Evolutionary conservation across 2,113 vertebrate genomes (phyloP).

Genomic region (Uria lomvia): DNA sequence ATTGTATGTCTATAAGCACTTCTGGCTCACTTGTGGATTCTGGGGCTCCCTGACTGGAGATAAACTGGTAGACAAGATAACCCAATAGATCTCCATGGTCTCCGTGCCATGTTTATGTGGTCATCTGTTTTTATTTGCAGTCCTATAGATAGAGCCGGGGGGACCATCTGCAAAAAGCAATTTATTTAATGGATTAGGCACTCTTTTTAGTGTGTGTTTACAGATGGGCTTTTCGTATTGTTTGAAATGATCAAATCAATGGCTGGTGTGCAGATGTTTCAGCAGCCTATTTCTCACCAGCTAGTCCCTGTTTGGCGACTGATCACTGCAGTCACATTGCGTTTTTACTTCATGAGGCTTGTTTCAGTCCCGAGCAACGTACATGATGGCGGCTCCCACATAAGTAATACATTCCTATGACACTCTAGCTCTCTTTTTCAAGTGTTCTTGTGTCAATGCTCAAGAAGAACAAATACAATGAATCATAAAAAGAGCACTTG

Average conservation of each 20-base stretch:
- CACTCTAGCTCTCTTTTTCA: not conserved
- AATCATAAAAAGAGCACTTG: not conserved
- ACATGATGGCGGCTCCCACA: not conserved
- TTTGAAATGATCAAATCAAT: not conserved
- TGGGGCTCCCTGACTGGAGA: not conserved
- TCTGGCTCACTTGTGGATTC: not conserved
- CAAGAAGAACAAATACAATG: not conserved
- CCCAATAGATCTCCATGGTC: not conserved
- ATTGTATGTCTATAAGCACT: not conserved
- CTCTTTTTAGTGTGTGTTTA: not conserved
- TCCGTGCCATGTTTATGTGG: not conserved
- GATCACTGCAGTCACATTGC: not conserved
- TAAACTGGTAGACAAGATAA: not conserved
- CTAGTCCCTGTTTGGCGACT: not conserved
- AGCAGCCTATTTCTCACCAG: not conserved
- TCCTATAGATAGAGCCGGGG: not conserved
- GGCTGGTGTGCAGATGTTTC: not conserved
- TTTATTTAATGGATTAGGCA: conserved; percentile 18
- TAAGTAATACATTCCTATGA: not conserved
- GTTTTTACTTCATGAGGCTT: not conserved
- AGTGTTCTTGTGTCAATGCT: not conserved
- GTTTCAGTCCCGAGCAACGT: not conserved
- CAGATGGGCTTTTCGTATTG: not conserved
- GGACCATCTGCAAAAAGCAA: not conserved
- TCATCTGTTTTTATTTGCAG: conserved; percentile 18